These are phyloP conservation scores for Chrosomus eos DNA, from an alignment of 2,797 vertebrate genomes.

Conservation along the genomic window DNA sequence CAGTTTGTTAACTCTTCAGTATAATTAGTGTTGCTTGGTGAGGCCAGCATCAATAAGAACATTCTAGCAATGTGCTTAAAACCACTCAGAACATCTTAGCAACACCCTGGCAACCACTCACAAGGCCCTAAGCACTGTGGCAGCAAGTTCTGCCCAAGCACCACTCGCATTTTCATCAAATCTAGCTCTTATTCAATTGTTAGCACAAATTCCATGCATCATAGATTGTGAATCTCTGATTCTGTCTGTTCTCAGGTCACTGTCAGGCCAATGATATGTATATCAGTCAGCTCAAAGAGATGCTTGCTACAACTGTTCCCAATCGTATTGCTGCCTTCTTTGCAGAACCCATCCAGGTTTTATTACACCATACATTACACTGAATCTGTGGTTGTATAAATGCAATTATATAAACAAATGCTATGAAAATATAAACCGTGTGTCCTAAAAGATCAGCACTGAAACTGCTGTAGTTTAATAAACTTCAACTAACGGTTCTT, in stretches of 20 bases:
- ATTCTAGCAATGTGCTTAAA: not conserved
- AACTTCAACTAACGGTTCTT: not conserved
- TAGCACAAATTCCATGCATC: not conserved
- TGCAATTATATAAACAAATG: not conserved
- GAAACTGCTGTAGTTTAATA: not conserved
- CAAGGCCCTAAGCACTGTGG: not conserved
- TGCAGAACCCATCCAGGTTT: conserved; percentile 92
- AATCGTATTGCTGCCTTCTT: conserved; percentile 89
- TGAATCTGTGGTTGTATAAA: not conserved
- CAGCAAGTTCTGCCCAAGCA: not conserved
- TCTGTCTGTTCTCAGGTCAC: conserved; percentile 71
- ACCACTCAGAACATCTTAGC: not conserved
- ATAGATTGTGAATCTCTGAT: not conserved
- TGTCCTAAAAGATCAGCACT: not conserved
- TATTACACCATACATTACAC: conserved; percentile 18
- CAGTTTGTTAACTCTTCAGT: not conserved
- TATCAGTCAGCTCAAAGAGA: conserved; percentile 88
- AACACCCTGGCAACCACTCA: not conserved
- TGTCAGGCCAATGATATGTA: conserved; percentile 90
- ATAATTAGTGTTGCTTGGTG: not conserved
- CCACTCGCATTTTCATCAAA: not conserved
- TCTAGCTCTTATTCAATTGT: not conserved
- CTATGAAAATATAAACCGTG: not conserved
- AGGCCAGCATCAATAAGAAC: not conserved
- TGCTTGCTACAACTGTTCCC: conserved; percentile 83